These are phyloP conservation scores for Notarius quadriscutis DNA, from an alignment of 2,113 vertebrate genomes.

Conservation along the genomic window DNA sequence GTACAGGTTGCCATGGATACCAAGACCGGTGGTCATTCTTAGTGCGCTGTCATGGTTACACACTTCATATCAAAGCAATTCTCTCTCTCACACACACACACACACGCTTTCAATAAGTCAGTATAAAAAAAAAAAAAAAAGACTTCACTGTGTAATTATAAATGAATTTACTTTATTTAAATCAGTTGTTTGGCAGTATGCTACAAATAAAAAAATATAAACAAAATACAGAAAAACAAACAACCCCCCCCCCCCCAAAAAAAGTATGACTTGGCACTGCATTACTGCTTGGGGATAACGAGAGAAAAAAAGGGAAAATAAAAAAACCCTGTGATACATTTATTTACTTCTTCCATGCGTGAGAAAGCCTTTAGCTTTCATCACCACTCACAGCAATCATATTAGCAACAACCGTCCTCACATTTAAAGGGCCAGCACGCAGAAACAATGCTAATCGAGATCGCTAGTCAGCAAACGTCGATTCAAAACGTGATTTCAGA, in stretches of 20 bases:
- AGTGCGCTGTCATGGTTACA: conserved; percentile 43
- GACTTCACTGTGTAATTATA: conserved; percentile 63
- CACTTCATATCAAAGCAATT: conserved; percentile 39
- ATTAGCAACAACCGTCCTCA: neutral
- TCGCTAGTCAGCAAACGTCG: neutral
- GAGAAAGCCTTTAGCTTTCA: conserved; percentile 67
- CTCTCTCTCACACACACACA: neutral
- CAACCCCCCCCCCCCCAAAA: conserved; percentile 63
- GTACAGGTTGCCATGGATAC: conserved; percentile 44
- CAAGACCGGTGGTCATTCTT: conserved; percentile 42
- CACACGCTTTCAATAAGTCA: neutral
- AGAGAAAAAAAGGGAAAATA: neutral
- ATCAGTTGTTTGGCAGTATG: conserved; percentile 72
- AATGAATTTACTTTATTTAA: conserved; percentile 76
- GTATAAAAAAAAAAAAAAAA: conserved; percentile 9
- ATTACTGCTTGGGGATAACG: conserved; percentile 57
- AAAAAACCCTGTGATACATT: neutral
- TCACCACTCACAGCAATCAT: neutral
- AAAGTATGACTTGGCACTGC: conserved; percentile 77
- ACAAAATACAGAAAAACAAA: conserved; percentile 55
- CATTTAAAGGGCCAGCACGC: neutral
- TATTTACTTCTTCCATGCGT: neutral
- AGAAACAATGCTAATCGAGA: neutral
- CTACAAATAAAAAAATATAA: conserved; percentile 57
- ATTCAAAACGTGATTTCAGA: too few relatives aligned